Evolutionary conservation across 2,113 vertebrate species (phyloP).

Genomic region (Myrmophylax atrothorax): DNA sequence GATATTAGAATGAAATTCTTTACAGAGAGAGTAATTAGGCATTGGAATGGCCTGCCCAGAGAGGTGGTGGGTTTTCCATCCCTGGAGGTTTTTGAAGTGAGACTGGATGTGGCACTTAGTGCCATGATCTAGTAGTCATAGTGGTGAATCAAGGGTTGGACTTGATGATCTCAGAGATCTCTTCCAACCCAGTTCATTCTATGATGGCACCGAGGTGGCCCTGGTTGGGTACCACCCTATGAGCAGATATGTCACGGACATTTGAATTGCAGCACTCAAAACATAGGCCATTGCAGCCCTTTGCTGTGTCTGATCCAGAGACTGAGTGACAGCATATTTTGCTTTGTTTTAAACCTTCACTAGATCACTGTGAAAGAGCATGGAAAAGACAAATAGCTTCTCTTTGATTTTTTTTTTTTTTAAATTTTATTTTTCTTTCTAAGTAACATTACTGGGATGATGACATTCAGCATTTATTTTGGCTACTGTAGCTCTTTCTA

Average conservation of each 20-base stretch:
- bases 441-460: not conserved
- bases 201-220: accelerated
- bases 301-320: not conserved
- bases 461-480: not conserved
- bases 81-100: no score
- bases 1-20: no score
- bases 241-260: accelerated
- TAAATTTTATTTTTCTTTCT: not conserved
- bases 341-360: not conserved
- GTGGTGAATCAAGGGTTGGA: no score
- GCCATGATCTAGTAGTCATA: no score
- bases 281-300: not conserved
- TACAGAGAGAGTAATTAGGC: no score
- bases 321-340: not conserved
- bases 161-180: no score
- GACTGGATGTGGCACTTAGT: no score
- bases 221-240: not conserved
- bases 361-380: not conserved
- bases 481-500: not conserved
- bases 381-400: not conserved
- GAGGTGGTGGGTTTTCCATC: no score
- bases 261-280: not conserved
- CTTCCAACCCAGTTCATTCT: no score
- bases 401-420: not conserved
- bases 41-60: no score